Evolutionary conservation across 2,888 invertebrate species (phyloP), one percentile per base, ranked within the genome.

Genomic region (Melanchra persicariae): DNA sequence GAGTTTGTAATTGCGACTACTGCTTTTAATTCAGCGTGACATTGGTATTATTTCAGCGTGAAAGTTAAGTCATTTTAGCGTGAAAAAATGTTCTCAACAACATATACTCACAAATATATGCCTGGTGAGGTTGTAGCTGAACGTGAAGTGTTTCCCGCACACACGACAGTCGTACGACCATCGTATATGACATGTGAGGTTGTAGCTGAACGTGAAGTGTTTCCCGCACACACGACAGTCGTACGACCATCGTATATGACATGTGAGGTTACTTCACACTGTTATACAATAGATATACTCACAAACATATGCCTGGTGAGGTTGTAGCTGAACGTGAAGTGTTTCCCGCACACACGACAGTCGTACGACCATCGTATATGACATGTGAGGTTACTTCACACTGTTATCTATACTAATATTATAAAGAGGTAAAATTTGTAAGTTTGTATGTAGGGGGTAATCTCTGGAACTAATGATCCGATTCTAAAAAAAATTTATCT

Each of bases 31-130:
- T n/a, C n/a, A n/a, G n/a, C n/a, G n/a, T n/a, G n/a, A n/a, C n/a
- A n/a, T n/a, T n/a, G n/a, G n/a, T n/a, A n/a, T n/a, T n/a, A n/a
- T n/a, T n/a, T n/a, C n/a, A n/a, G n/a, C n/a, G n/a, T n/a, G n/a
- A n/a, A n/a, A n/a, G n/a, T n/a, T n/a, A n/a, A n/a, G n/a, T n/a
- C n/a, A n/a, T n/a, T n/a, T n/a, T n/a, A n/a, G n/a, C n/a, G n/a
- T n/a, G n/a, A n/a, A n/a, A n/a, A n/a, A 47, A 2, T 9, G 12
- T 30, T 30, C 2, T 26, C 17, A 4, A 8, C 12, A 10, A 49
- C 1, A 22, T 8, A 43, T 45, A 70, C 79, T 81, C 10, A 79
- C 82, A 72, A 77, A 77, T 69, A 77, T 70, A 24, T 80, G 79
- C 5, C 68, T 51, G 0, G 40, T 72, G 10, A 58, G 47, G 12